Evolutionary conservation across 2,888 invertebrate species (phyloP).

Genomic region (Drosophila mimica): DNA sequence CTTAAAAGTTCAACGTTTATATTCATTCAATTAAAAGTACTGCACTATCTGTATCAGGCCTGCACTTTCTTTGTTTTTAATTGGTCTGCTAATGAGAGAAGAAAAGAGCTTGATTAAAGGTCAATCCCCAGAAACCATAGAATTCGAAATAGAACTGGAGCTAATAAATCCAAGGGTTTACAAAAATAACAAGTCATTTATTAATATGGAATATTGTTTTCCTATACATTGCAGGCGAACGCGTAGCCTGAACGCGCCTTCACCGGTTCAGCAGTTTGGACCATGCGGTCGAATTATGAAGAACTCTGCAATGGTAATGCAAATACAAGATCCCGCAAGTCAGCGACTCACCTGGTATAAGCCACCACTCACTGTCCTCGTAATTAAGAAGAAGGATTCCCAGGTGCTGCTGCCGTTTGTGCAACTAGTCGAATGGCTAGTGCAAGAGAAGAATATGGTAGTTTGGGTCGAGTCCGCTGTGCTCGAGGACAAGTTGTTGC

Average conservation of each 20-base stretch:
- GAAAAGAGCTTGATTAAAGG: neutral
- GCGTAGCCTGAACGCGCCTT: constrained; percentile 97
- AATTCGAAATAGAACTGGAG: constrained; percentile 12
- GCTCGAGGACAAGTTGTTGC: constrained; percentile 92
- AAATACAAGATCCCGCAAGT: constrained; percentile 98
- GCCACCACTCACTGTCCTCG: constrained; percentile 97
- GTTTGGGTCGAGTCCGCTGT: constrained; percentile 97
- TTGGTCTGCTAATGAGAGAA: too few relatives aligned
- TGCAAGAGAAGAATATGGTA: constrained; percentile 97
- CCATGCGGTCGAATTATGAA: constrained; percentile 99
- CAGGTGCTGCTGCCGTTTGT: constrained; percentile 95
- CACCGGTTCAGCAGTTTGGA: constrained; percentile 98
- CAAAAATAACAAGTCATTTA: neutral
- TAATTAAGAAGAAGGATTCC: constrained; percentile 98
- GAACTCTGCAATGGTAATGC: constrained; percentile 98
- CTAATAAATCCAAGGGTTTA: constrained; percentile 32
- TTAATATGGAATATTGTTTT: constrained; percentile 13
- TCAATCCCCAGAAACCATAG: constrained; percentile 11
- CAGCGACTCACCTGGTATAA: constrained; percentile 99
- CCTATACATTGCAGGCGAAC: constrained; percentile 91
- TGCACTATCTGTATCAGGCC: neutral
- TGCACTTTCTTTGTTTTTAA: neutral
- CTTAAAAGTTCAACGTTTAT: neutral
- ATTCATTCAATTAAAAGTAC: neutral
- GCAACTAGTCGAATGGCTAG: constrained; percentile 97